phyloP scores from a whole-genome alignment of 2,797 vertebrate genomes.

The Characodon lateralis region DNA sequence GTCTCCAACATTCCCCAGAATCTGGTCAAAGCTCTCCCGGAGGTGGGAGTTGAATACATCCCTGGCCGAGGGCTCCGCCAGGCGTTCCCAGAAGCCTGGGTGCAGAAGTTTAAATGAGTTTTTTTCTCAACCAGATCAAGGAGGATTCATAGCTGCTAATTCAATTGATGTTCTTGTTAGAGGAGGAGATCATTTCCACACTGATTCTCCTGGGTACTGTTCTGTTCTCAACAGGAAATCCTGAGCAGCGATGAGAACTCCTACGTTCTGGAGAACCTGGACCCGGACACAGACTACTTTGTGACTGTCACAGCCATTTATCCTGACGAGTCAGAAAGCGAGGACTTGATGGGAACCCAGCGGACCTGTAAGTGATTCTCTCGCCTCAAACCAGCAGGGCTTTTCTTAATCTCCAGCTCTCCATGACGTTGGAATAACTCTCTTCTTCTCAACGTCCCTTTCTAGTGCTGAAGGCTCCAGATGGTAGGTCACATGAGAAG shows the following conservation, averaged over 20 bases:
- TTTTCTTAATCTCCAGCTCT: not conserved
- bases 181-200: too few relatives aligned
- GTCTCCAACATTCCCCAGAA: too few relatives aligned
- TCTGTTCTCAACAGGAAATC: conserved; percentile 81
- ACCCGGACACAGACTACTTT: conserved; percentile 87
- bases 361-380: conserved; percentile 85
- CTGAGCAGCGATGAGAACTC: conserved; percentile 85
- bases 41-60: too few relatives aligned
- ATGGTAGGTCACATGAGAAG: conserved; percentile 71
- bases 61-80: too few relatives aligned
- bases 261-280: conserved; percentile 85
- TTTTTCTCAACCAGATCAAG: too few relatives aligned
- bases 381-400: not conserved
- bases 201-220: not conserved
- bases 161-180: too few relatives aligned
- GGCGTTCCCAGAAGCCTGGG: too few relatives aligned
- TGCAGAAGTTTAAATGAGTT: too few relatives aligned
- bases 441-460: conserved; percentile 70
- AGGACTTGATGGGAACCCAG: conserved; percentile 88
- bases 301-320: conserved; percentile 94
- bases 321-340: conserved; percentile 95
- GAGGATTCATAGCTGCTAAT: too few relatives aligned
- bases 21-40: too few relatives aligned
- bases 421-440: conserved; percentile 37
- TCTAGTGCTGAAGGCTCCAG: conserved; percentile 72